These are phyloP conservation scores for Chaenogobius annularis DNA, from an alignment of 2,113 vertebrate genomes.

Conservation along the genomic window DNA sequence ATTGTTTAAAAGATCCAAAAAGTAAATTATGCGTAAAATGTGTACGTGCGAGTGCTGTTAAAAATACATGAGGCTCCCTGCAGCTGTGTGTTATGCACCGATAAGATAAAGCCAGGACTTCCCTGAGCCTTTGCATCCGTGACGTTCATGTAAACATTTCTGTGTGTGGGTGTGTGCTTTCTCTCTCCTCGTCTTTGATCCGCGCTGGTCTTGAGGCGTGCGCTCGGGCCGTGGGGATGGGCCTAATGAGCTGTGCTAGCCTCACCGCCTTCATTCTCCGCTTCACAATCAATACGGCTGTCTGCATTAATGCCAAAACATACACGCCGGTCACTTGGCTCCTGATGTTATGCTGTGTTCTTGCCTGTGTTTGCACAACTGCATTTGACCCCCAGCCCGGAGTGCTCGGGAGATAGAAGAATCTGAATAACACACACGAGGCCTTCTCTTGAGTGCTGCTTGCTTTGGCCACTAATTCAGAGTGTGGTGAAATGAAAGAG, in stretches of 20 bases:
- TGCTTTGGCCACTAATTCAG: conserved; percentile 40
- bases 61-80: not conserved
- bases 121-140: not conserved
- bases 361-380: conserved; percentile 23
- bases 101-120: conserved; percentile 15
- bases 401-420: not conserved
- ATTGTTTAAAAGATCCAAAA: no score
- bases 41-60: not conserved
- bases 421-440: conserved; percentile 49
- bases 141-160: not conserved
- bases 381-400: conserved; percentile 6
- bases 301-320: conserved; percentile 66
- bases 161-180: not conserved
- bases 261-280: conserved; percentile 55
- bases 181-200: not conserved
- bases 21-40: no score
- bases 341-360: conserved; percentile 55
- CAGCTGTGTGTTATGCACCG: not conserved
- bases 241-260: conserved; percentile 65
- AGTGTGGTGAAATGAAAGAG: conserved; percentile 32
- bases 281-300: conserved; percentile 59
- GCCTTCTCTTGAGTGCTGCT: conserved; percentile 23
- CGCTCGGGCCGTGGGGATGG: not conserved
- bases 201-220: conserved; percentile 8
- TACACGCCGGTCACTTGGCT: conserved; percentile 33